Evolutionary conservation across 2,888 invertebrate genomes (phyloP).

Genomic region (Drosophila flavopinicola): DNA sequence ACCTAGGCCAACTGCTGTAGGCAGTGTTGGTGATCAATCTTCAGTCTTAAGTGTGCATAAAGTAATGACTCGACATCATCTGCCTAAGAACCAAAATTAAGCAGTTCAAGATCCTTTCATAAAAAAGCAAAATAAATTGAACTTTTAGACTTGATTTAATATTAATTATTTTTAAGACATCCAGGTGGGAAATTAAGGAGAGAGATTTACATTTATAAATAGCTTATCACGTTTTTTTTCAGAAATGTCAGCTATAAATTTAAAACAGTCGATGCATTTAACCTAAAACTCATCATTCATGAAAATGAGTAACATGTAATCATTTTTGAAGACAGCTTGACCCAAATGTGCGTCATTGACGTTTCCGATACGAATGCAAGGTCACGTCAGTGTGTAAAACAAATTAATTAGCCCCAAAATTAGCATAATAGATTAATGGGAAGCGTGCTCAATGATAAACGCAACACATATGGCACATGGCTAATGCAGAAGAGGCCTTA

Average conservation of each 20-base stretch:
- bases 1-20: slow-evolving; percentile 5
- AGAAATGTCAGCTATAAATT: neutral
- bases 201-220: neutral
- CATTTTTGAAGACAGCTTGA: slow-evolving; percentile 42
- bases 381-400: slow-evolving; percentile 49
- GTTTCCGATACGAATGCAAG: slow-evolving; percentile 45
- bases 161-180: neutral
- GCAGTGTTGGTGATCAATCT: neutral
- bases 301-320: slow-evolving; percentile 36
- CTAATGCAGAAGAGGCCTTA: neutral
- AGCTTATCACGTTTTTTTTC: too few relatives aligned
- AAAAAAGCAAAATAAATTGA: too few relatives aligned
- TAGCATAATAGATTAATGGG: slow-evolving; percentile 57
- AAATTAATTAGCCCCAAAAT: slow-evolving; percentile 56
- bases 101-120: too few relatives aligned
- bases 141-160: too few relatives aligned
- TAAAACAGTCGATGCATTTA: neutral
- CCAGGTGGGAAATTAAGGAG: neutral
- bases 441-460: slow-evolving; percentile 10
- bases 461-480: neutral
- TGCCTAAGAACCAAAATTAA: neutral
- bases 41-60: neutral
- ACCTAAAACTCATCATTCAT: slow-evolving; percentile 11
- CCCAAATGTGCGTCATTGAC: slow-evolving; percentile 58
- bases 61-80: neutral